These are phyloP conservation scores for Helobdella robusta DNA, from an alignment of 2,888 invertebrate genomes.

Conservation along the genomic window DNA sequence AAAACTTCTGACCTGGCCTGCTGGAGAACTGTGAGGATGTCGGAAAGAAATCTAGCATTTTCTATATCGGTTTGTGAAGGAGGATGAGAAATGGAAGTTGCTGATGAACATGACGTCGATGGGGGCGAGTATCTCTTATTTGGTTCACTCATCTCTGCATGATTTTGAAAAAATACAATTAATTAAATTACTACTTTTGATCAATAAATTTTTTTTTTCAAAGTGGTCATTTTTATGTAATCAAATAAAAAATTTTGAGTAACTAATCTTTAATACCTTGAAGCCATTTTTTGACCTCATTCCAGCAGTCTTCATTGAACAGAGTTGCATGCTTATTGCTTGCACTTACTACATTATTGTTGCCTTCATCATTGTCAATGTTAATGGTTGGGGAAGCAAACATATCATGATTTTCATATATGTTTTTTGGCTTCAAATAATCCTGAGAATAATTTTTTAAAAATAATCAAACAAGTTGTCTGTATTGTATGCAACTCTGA, in stretches of 20 bases:
- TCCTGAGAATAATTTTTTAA: background rate
- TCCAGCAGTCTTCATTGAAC: constrained; percentile 20
- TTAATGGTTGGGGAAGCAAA: background rate
- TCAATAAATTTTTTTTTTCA: too few relatives aligned
- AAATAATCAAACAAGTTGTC: background rate
- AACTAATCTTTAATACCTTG: too few relatives aligned
- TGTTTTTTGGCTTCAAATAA: background rate
- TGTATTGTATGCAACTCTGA: background rate
- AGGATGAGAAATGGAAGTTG: background rate
- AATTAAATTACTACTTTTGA: background rate
- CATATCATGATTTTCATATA: constrained; percentile 23
- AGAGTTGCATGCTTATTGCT: background rate
- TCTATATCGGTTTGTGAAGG: constrained; percentile 8
- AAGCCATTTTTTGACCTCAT: constrained; percentile 23
- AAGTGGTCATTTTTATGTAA: too few relatives aligned
- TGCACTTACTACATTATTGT: too few relatives aligned
- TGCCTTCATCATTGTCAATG: too few relatives aligned
- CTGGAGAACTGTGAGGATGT: constrained; percentile 18
- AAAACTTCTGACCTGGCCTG: constrained; percentile 17
- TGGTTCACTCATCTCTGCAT: constrained; percentile 18
- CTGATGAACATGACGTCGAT: background rate
- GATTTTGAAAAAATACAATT: background rate
- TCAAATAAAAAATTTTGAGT: too few relatives aligned
- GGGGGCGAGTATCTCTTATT: background rate
- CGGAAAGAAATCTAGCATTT: constrained; percentile 20